Percentiles rank a stretch among this genome's conserved stretches.
These are phyloP conservation scores for Dryobotodes eremita DNA, from an alignment of 2,888 invertebrate genomes.

Conservation along the genomic window DNA sequence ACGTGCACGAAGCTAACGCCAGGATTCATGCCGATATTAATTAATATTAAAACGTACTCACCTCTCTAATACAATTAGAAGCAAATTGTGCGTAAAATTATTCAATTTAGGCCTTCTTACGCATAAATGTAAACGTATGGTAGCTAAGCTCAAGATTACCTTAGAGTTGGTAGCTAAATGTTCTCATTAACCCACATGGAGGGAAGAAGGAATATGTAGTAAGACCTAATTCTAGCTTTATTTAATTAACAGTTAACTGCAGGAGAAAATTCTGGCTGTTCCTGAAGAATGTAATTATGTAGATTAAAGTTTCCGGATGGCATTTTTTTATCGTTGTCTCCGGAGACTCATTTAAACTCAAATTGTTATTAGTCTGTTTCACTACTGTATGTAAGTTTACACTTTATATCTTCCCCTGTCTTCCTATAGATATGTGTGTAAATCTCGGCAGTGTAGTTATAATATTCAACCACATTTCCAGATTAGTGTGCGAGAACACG, in stretches of 20 bases:
- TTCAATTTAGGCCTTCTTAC: conserved; percentile 42
- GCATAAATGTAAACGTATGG: conserved; percentile 28
- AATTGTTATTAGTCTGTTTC: not conserved
- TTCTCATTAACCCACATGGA: conserved; percentile 57
- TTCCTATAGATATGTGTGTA: not conserved
- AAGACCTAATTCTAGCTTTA: conserved; percentile 36
- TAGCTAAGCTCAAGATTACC: conserved; percentile 43
- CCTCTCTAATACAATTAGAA: conserved; percentile 43
- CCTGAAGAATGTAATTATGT: conserved; percentile 32
- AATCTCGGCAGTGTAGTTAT: not conserved
- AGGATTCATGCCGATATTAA: conserved; percentile 23
- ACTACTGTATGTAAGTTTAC: not conserved
- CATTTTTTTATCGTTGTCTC: conserved; percentile 1
- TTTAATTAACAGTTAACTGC: conserved; percentile 39
- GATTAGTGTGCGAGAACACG: conserved; percentile 36
- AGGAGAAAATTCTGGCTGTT: conserved; percentile 19
- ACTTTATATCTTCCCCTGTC: not conserved
- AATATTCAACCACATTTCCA: conserved; percentile 8
- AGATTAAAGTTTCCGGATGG: conserved; percentile 29
- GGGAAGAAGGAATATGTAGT: conserved; percentile 20
- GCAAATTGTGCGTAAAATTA: conserved; percentile 54
- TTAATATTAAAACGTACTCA: conserved; percentile 45
- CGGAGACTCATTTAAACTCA: conserved; percentile 10
- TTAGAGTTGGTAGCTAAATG: conserved; percentile 46
- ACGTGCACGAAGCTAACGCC: not conserved